Percentiles rank a stretch among this genome's conserved stretches.
These are phyloP conservation scores for Dynastes maya DNA, from an alignment of 2,888 invertebrate genomes.

Conservation along the genomic window DNA sequence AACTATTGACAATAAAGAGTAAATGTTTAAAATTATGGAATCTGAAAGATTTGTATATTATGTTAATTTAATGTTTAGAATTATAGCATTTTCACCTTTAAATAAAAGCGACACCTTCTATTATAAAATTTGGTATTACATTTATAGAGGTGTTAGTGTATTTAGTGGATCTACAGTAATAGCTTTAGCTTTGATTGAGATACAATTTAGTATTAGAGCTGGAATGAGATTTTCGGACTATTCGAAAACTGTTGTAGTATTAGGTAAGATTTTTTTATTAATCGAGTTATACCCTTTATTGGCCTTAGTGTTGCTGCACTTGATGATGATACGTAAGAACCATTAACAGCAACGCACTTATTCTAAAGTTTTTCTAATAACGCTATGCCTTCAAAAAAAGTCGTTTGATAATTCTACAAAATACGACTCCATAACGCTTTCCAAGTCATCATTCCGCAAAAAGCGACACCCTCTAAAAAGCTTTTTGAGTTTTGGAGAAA, in stretches of 20 bases:
- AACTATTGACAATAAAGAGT: no score
- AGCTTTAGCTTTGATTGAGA: slow-evolving; percentile 5
- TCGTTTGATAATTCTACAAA: no score
- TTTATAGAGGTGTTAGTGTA: slow-evolving; percentile 11
- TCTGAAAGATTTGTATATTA: slow-evolving; percentile 18
- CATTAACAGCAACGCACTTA: no score
- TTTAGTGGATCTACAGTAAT: slow-evolving; percentile 1
- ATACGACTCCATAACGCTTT: no score
- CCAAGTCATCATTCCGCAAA: no score
- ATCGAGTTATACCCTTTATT: no score
- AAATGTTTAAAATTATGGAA: not conserved
- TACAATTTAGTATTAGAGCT: slow-evolving; percentile 10
- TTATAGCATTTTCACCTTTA: slow-evolving; percentile 16
- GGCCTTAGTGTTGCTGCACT: no score
- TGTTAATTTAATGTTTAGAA: slow-evolving; percentile 11
- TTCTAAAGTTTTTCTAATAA: no score
- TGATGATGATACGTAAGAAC: no score
- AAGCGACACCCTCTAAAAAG: no score
- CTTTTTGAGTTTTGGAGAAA: no score
- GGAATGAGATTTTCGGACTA: slow-evolving; percentile 20
- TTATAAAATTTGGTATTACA: slow-evolving; percentile 19
- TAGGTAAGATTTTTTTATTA: slow-evolving; percentile 10
- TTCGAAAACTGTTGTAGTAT: slow-evolving; percentile 11
- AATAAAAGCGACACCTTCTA: not conserved
- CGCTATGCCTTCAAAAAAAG: no score